phyloP scores from a whole-genome alignment of 2,888 invertebrate species.

The Drosophila falleni region DNA sequence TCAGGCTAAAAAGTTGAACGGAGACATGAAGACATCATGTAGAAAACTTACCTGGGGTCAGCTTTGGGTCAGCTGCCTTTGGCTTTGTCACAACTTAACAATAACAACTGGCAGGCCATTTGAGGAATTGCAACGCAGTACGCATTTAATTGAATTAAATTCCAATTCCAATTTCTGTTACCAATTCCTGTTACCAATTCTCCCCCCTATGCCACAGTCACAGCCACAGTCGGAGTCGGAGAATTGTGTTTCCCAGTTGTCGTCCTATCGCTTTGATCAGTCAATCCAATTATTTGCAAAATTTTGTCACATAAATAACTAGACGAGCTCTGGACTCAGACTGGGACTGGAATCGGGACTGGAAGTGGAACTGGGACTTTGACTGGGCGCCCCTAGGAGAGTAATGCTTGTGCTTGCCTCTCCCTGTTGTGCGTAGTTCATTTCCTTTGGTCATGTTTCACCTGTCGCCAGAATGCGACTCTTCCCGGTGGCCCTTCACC shows the following conservation, averaged over 20 bases:
- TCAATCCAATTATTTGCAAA: constrained; percentile 86
- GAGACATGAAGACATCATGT: constrained; percentile 67
- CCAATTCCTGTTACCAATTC: constrained; percentile 43
- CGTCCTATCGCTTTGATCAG: constrained; percentile 83
- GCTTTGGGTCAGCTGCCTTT: constrained; percentile 72
- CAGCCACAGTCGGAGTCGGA: neutral
- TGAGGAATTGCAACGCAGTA: constrained; percentile 81
- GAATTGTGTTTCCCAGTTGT: constrained; percentile 8
- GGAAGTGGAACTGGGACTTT: neutral
- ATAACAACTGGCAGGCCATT: constrained; percentile 70
- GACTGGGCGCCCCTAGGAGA: constrained; percentile 44
- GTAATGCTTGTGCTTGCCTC: neutral
- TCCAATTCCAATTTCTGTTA: constrained; percentile 57
- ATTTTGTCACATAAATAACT: constrained; percentile 86
- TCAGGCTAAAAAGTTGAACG: constrained; percentile 58
- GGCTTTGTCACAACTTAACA: constrained; percentile 38
- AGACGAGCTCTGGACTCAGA: constrained; percentile 42
- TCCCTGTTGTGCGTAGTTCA: constrained; percentile 26
- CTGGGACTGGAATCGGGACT: neutral
- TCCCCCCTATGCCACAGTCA: neutral
- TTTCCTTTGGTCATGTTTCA: constrained; percentile 78
- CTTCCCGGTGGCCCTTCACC: constrained; percentile 45
- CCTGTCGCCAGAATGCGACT: constrained; percentile 58
- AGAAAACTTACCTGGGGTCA: constrained; percentile 57
- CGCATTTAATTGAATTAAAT: constrained; percentile 85